A percentile compares a stretch with the other conserved stretches of the same genome.
Evolutionary conservation across 2,888 invertebrate species (phyloP).

Genomic region (Iselma pallidipennis): DNA sequence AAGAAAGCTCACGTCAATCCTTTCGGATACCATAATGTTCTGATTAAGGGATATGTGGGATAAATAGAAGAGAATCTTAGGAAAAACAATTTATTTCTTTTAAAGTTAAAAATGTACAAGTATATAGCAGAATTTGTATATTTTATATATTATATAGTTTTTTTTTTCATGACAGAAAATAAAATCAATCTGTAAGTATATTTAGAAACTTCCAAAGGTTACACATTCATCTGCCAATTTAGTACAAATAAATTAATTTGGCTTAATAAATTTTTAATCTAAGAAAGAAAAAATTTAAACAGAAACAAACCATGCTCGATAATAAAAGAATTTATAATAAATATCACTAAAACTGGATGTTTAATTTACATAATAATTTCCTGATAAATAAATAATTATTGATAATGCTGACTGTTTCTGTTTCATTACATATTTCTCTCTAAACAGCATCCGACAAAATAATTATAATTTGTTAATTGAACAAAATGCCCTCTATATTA

Average conservation of each 20-base stretch:
- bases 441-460: background rate
- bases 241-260: no score
- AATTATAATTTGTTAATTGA: background rate
- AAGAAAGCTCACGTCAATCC: no score
- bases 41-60: no score
- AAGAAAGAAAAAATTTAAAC: background rate
- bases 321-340: background rate
- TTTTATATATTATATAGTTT: slow-evolving; percentile 8
- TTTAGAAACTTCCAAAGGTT: background rate
- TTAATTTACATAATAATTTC: background rate
- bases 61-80: background rate
- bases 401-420: background rate
- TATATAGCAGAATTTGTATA: slow-evolving; percentile 21
- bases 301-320: background rate
- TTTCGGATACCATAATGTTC: no score
- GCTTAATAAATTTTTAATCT: no score
- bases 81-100: slow-evolving; percentile 17
- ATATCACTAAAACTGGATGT: background rate
- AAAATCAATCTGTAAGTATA: background rate
- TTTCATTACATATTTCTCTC: background rate
- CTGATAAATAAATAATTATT: slow-evolving; percentile 1
- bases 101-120: slow-evolving; percentile 24
- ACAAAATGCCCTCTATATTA: background rate
- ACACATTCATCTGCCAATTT: background rate
- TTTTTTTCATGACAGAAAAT: background rate